Base-by-base conservation (phyloP, 37 sponge, comb jelly and placozoan species). In the Aplysina aerophoba region DNA sequence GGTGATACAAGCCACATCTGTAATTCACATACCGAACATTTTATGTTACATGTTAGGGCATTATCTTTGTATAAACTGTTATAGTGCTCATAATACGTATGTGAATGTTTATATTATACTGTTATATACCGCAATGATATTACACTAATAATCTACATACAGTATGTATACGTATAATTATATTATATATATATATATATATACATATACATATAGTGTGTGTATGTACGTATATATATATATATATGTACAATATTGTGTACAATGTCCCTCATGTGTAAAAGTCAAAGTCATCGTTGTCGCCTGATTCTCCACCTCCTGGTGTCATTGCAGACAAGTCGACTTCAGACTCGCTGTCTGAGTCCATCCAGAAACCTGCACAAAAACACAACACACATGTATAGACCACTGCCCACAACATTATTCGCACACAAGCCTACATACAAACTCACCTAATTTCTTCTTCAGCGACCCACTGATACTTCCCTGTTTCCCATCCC, bases 321-420 rank as follows among this genome's bases (percentile, higher is more conserved):
- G 63, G 63, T 62, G 63, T 62, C 63, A 62, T 4, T 4, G 27
- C 27, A 30, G 71, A 35, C 11, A 69, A 1, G 1, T 69, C 71
- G 2, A 69, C 71, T 34, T 69, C 71, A 69, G 33, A 27, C 28
- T 69, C 71, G 19, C 35, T 69, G 34, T 69, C 71, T 69, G 71
- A 69, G 34, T 69, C 71, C 6, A 2, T 35, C 71, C 71, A 69
- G 33, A 69, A 69, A 30, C 71, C 71, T 69, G 34, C 71, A 69
- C 17, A 22, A 11, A 69, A 3, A 1, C 27, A 31, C 33, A 69
- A 25, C 34, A 30, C 1, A 30, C n/a, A n/a, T n/a, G n/a, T n/a
- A n/a, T n/a, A n/a, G n/a, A n/a, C n/a, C n/a, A n/a, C n/a, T n/a
- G n/a, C n/a, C n/a, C n/a, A 22, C 12, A 22, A 27, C 63, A 27